These are phyloP conservation scores for Ceraclea dissimilis DNA, from an alignment of 2,888 invertebrate species.

Conservation along the genomic window DNA sequence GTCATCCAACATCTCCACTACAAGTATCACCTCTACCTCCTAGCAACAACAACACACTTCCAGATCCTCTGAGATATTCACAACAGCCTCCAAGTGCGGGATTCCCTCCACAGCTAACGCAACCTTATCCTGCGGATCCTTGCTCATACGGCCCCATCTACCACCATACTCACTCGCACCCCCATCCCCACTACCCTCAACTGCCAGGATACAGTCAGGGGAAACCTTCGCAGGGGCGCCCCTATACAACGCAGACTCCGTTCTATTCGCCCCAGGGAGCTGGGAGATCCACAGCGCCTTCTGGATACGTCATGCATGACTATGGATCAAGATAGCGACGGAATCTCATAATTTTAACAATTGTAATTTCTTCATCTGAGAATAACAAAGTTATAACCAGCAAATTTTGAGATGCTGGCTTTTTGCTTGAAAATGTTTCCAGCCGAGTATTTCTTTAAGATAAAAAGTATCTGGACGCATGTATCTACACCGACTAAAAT, in stretches of 20 bases:
- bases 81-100: slow-evolving; percentile 1
- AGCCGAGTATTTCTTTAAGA: no score
- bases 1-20: slow-evolving; percentile 25
- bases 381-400: no score
- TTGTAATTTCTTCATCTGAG: no score
- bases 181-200: slow-evolving; percentile 8
- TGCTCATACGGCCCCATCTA: slow-evolving; percentile 59
- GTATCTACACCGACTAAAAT: no score
- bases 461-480: no score
- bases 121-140: slow-evolving; percentile 58
- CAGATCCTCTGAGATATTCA: slow-evolving; percentile 11
- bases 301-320: slow-evolving; percentile 17
- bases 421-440: no score
- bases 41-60: slow-evolving; percentile 28
- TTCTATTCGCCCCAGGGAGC: slow-evolving; percentile 9
- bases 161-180: slow-evolving; percentile 43
- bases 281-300: neutral
- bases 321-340: slow-evolving; percentile 22
- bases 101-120: slow-evolving; percentile 31
- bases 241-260: slow-evolving; percentile 1
- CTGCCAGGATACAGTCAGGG: slow-evolving; percentile 12
- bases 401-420: no score
- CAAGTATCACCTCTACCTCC: slow-evolving; percentile 27
- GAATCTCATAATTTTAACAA: no score
- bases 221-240: slow-evolving; percentile 7